Percentiles rank a stretch among this genome's conserved stretches.
Evolutionary conservation across 2,797 vertebrate genomes (phyloP).

Genomic region (Lagorchestes hirsutus): DNA sequence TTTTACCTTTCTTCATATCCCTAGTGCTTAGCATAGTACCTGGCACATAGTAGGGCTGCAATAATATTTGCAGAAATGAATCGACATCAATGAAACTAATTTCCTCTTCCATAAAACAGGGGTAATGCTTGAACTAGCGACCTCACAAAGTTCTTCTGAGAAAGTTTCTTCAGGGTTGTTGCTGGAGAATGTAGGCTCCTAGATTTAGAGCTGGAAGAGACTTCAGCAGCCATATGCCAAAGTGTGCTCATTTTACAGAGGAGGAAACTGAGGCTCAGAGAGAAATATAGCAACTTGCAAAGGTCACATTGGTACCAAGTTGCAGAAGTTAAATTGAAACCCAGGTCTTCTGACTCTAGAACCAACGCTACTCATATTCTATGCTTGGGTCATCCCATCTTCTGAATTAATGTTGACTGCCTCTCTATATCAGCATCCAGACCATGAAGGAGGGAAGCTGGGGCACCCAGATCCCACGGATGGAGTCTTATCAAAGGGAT

Average conservation of each 20-base stretch:
- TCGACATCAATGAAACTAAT: not conserved
- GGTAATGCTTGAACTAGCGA: not conserved
- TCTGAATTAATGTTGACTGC: not conserved
- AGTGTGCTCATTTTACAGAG: not conserved
- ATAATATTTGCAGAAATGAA: not conserved
- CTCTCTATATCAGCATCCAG: not conserved
- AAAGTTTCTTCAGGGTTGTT: not conserved
- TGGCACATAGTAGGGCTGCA: not conserved
- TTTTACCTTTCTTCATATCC: not conserved
- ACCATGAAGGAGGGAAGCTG: not conserved
- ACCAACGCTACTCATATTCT: accelerated
- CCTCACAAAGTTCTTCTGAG: not conserved
- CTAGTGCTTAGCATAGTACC: not conserved
- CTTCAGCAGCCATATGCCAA: not conserved
- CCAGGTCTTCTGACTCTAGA: not conserved
- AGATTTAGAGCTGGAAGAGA: not conserved
- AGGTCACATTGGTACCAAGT: not conserved
- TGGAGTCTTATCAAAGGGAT: not conserved
- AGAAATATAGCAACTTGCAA: not conserved
- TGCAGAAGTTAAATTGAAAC: not conserved
- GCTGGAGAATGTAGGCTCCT: not conserved
- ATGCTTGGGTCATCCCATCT: not conserved
- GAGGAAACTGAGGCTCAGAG: not conserved
- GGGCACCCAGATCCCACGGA: not conserved
- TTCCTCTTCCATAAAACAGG: not conserved